Evolutionary conservation across 2,113 vertebrate species (phyloP), one percentile per base, ranked within the genome.

Genomic region (Eublepharis macularius): DNA sequence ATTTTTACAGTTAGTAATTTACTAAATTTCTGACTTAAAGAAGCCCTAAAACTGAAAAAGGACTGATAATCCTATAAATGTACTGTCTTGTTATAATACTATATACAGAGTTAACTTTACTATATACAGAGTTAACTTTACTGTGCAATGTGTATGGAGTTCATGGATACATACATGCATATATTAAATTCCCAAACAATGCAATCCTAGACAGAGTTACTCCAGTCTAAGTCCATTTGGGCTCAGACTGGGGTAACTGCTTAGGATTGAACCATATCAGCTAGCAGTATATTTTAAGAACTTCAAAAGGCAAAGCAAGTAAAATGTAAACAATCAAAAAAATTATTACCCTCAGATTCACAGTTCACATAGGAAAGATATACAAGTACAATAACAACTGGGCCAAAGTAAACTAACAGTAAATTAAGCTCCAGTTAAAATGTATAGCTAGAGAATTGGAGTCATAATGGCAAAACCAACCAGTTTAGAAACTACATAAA

Each of bases 1-100:
- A 21, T 17, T 39, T 70, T 77, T 76, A 26, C 4, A 88, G 0
- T 54, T 51, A 76, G 0, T 0, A 0, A 87, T 70, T 87, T 0
- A 47, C 43, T 85, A n/a, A 11, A 2, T 83, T 88, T 21, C 29
- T n/a, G 47, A 82, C 26, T 82, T 85, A 57, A 54, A 39, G 34
- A 86, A 80, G 11, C 76, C 69, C 68, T 81, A n/a, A 60, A 21
- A 17, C 85, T 17, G 66, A 83, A 85, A n/a, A 26, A n/a, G 21
- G 66, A 49, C 0, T 32, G 21, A 21, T 0, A 2, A 83, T 73
- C 80, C 88, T 91, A 16, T 78, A 6, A 49, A 36, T 57, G n/a
- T n/a, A n/a, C n/a, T n/a, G n/a, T n/a, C n/a, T n/a, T n/a, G n/a
- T n/a, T n/a, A n/a, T n/a, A n/a, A n/a, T n/a, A n/a, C n/a, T n/a